Evolutionary conservation across 2,113 vertebrate species (phyloP), one percentile per base, ranked within the genome.

Genomic region (Tupaia chinensis): DNA sequence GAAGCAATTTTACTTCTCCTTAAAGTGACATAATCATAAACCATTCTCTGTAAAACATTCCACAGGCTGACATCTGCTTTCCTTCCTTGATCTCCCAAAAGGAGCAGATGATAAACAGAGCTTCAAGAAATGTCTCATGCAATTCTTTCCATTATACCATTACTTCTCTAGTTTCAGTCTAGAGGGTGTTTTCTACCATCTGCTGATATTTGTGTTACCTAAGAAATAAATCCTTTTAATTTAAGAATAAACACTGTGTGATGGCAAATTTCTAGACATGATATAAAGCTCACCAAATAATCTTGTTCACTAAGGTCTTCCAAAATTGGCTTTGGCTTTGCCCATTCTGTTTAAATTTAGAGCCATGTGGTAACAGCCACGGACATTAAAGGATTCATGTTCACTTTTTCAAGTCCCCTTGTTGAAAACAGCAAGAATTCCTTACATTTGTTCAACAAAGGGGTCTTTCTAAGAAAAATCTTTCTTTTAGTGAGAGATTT

Each of bases 361-460:
- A 97, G 96, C 97, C 94, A 96, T 82, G 98, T 98, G 92, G 60
- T 23, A 89, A 95, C 0, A 88, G 54, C 32, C 93, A 74, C 5
- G 17, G 27, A 95, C 29, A 9, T 72, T 54, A 68, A 9, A 94
- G 83, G 53, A 87, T 93, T 83, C 70, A 65, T 13, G 19, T n/a
- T 29, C 68, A 1, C 23, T 72, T 20, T 25, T 82, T 65, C 78
- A 95, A 97, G 86, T 0, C 9, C 61, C 80, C 66, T 34, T 69
- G 65, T 53, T 74, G 85, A 96, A 93, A 89, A 95, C 56, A 93
- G n/a, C 60, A 93, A 93, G 69, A 97, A 79, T 73, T 77, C 17
- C 19, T 88, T 95, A 23, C 83, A 25, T 89, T 96, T 89, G 61
- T 58, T 91, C 63, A 86, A 94, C 91, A 93, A 96, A 95, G 25